These are phyloP conservation scores for Lerema accius DNA, from an alignment of 1,140 invertebrate species.

Conservation along the genomic window DNA sequence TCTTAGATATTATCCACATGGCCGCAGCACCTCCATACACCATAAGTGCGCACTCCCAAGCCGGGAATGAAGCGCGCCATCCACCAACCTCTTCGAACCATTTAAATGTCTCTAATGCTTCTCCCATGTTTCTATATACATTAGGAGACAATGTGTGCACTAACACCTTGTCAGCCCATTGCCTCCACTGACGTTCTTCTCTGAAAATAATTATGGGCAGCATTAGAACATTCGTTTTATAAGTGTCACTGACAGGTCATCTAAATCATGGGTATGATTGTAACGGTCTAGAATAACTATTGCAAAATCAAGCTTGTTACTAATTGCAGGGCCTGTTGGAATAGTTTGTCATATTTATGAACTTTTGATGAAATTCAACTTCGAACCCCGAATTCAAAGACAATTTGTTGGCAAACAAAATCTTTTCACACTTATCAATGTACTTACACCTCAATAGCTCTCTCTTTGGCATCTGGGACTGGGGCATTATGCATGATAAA, in stretches of 20 bases:
- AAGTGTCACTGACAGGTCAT: too few species aligned
- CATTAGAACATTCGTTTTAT: constrained; percentile 10
- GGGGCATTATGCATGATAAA: constrained; percentile 93
- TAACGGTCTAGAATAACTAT: too few species aligned
- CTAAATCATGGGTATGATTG: too few species aligned
- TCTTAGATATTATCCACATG: constrained; percentile 97
- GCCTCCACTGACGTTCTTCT: constrained; percentile 96
- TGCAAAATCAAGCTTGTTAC: too few species aligned
- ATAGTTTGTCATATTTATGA: too few species aligned
- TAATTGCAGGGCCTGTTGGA: too few species aligned
- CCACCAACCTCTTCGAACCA: constrained; percentile 96
- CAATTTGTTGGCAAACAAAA: too few species aligned
- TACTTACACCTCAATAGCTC: constrained; percentile 87
- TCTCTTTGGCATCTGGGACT: constrained; percentile 80
- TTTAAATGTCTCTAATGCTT: constrained; percentile 94
- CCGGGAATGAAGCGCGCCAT: constrained; percentile 95
- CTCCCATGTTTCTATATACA: constrained; percentile 93
- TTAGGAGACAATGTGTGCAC: constrained; percentile 98
- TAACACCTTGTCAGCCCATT: constrained; percentile 95
- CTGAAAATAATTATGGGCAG: constrained; percentile 82
- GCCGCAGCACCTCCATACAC: constrained; percentile 96
- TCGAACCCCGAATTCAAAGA: too few species aligned
- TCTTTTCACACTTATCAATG: too few species aligned
- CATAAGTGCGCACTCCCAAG: constrained; percentile 92
- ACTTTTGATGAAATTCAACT: too few species aligned